Conservation (phyloP, 2,888 invertebrate species). For the Oscheius sp. region DNA sequence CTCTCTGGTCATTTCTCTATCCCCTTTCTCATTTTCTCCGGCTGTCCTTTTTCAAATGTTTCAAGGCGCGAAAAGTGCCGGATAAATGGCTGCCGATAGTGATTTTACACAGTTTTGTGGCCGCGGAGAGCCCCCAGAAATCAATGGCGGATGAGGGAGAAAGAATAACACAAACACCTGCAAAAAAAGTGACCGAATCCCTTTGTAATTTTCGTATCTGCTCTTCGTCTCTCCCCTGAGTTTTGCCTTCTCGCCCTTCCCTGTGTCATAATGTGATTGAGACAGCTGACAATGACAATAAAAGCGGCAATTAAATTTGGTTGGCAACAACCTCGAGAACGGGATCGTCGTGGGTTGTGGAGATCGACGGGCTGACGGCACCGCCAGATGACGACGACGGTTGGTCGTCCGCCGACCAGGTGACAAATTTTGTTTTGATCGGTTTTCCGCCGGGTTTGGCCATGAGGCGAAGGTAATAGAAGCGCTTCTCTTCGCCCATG, state of each 20-base stretch:
- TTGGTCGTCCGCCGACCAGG: slow-evolving; percentile 66
- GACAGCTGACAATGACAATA: not conserved
- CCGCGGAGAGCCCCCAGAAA: not conserved
- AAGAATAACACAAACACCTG: slow-evolving; percentile 24
- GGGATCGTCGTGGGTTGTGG: slow-evolving; percentile 76
- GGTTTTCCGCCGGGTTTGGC: slow-evolving; percentile 72
- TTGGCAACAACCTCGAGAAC: slow-evolving; percentile 75
- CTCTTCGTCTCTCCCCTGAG: not conserved
- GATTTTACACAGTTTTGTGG: slow-evolving; percentile 28
- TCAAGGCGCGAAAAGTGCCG: slow-evolving; percentile 23
- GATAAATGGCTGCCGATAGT: slow-evolving; percentile 23
- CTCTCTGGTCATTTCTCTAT: not conserved
- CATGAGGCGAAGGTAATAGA: slow-evolving; percentile 73
- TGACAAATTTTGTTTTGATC: slow-evolving; percentile 72
- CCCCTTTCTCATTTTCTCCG: not conserved
- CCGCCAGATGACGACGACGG: slow-evolving; percentile 15
- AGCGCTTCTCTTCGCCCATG: slow-evolving; percentile 68
- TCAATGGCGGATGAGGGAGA: slow-evolving; percentile 4
- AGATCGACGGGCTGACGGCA: not conserved
- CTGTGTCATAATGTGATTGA: not conserved
- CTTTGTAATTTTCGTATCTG: no score
- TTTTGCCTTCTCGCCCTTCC: not conserved
- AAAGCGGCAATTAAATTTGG: not conserved
- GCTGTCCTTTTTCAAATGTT: not conserved
- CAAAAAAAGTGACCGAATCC: not conserved